Evolutionary conservation across 1,140 invertebrate species (phyloP), one percentile per base, ranked within the genome.

Genomic region (Drosophila orosa): DNA sequence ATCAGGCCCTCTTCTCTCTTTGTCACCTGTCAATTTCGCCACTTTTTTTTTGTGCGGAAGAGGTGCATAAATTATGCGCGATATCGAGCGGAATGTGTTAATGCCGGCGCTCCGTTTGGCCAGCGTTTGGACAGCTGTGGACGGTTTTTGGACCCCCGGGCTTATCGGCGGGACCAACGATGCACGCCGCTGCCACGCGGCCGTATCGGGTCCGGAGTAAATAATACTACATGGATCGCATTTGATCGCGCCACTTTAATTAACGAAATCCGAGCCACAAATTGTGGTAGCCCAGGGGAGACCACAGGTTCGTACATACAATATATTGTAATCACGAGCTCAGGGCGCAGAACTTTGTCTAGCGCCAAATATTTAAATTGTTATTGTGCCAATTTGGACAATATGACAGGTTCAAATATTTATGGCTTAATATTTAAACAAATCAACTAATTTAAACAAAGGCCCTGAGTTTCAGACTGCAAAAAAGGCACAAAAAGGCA

Each of bases 31-130:
- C 39, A 33, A 12, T 73, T 40, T 40, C 7, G 35, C 39, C 19
- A 29, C 29, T 22, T 15, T 15, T 50, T 17, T 17, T 3, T 1
- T 19, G 24, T 66, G 48, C 74, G 80, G 63, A 82, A 82, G 62
- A 78, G 52, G 37, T 73, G 45, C 76, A 84, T 84, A 84, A 84
- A 79, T 79, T 79, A 83, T 69, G 80, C 55, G 80, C 48, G 69
- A 57, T 83, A 69, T 61, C 48, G 40, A 47, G 25, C 42, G 78
- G 61, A 67, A 81, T 78, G 56, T 58, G 50, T 24, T 54, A 35
- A 57, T 75, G 29, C 40, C 27, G 56, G 29, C 47, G 52, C 77
- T 74, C 56, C 33, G 25, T 45, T 54, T 22, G 35, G 37, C 19
- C n/a, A 19, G 29, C 22, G 4, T 42, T 47, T 55, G 48, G 39